A percentile compares a stretch with the other conserved stretches of the same genome.
Conservation (phyloP, 2,113 vertebrate genomes). For the Sciurus niger region DNA sequence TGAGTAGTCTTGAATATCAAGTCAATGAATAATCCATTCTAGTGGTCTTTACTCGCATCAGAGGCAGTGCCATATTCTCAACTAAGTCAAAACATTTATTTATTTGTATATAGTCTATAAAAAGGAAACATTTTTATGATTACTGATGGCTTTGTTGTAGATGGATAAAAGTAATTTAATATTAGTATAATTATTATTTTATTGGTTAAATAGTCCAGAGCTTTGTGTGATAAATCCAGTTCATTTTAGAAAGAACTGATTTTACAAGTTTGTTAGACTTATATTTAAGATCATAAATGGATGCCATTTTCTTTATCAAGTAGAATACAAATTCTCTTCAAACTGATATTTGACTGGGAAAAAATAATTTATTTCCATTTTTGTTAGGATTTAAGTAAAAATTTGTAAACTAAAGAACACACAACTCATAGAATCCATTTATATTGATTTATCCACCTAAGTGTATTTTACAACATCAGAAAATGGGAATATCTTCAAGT, state of each 20-base stretch:
- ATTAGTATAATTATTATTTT: slow-evolving; percentile 26
- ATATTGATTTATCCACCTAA: neutral
- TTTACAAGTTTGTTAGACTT: neutral
- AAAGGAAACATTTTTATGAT: neutral
- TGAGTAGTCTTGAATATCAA: neutral
- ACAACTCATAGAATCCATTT: neutral
- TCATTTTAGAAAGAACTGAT: neutral
- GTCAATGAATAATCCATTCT: neutral
- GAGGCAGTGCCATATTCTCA: neutral
- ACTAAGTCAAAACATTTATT: neutral
- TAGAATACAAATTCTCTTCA: slow-evolving; percentile 29
- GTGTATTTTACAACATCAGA: neutral
- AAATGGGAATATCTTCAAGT: neutral
- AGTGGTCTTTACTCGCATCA: neutral
- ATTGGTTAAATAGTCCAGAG: neutral
- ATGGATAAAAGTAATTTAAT: neutral
- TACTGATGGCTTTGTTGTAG: neutral
- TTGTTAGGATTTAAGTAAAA: neutral
- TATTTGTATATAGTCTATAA: neutral
- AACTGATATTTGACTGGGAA: neutral
- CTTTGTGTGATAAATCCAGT: neutral
- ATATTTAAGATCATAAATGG: slow-evolving; percentile 25
- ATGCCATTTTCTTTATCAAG: neutral
- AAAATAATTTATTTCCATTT: neutral
- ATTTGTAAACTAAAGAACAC: neutral